These are phyloP conservation scores for Merops nubicus DNA, from an alignment of 2,113 vertebrate species.

Conservation along the genomic window DNA sequence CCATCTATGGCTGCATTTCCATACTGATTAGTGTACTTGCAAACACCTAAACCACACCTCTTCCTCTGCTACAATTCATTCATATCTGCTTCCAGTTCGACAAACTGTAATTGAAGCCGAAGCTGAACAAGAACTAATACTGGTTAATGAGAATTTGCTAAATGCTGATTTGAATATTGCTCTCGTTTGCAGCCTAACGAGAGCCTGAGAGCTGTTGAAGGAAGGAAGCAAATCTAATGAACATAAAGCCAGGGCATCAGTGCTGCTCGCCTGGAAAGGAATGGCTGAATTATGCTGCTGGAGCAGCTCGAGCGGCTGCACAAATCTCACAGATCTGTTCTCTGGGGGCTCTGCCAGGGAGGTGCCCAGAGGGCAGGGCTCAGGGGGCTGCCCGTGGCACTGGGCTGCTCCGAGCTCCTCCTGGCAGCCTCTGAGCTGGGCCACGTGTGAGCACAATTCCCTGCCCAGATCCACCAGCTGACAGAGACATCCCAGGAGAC, in stretches of 20 bases:
- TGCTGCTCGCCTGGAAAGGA: not conserved
- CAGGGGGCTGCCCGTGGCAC: not conserved
- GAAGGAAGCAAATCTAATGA: not conserved
- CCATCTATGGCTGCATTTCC: not conserved
- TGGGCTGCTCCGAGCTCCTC: not conserved
- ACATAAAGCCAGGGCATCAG: not conserved
- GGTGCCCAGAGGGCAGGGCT: not conserved
- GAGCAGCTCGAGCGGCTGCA: not conserved
- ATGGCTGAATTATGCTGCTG: not conserved
- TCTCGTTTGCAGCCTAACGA: not conserved
- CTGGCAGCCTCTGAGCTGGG: not conserved
- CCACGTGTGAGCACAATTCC: rapidly evolving
- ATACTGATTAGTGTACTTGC: not conserved
- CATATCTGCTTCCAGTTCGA: not conserved
- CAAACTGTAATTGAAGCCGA: not conserved
- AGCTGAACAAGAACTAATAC: not conserved
- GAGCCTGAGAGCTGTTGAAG: not conserved
- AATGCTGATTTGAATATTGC: not conserved
- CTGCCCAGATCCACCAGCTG: not conserved
- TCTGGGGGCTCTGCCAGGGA: not conserved
- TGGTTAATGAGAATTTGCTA: not conserved
- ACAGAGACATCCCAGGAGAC: not conserved
- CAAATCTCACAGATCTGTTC: not conserved
- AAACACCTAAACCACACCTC: not conserved
- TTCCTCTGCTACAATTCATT: not conserved